Evolutionary conservation across 2,888 invertebrate genomes (phyloP).

Genomic region (Pheosia tremula): DNA sequence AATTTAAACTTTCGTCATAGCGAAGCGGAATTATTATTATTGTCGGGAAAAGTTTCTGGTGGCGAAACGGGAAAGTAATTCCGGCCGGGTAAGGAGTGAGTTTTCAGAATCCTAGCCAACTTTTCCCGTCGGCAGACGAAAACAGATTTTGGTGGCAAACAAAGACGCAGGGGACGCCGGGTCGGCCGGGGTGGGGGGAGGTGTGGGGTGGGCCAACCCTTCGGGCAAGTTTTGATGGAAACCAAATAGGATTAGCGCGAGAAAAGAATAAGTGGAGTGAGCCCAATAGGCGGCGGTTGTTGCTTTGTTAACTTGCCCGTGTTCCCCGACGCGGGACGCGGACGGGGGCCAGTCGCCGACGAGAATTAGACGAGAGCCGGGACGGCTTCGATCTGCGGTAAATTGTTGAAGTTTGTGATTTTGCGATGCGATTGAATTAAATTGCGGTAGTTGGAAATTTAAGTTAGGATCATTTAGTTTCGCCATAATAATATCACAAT

Average conservation of each 20-base stretch:
- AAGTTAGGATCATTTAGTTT: constrained; percentile 8
- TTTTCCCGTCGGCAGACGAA: constrained; percentile 72
- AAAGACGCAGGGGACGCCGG: constrained; percentile 52
- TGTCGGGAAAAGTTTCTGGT: constrained; percentile 69
- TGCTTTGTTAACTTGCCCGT: constrained; percentile 54
- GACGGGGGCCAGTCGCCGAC: constrained; percentile 29
- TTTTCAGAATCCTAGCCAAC: constrained; percentile 70
- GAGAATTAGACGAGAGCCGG: constrained; percentile 34
- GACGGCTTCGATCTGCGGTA: constrained; percentile 44
- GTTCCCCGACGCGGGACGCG: constrained; percentile 28
- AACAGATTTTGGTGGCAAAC: constrained; percentile 80
- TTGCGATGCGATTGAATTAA: constrained; percentile 40
- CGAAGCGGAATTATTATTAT: constrained; percentile 80
- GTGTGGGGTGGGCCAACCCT: constrained; percentile 56
- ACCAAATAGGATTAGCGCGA: constrained; percentile 79
- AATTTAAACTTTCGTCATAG: constrained; percentile 82
- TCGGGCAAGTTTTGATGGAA: constrained; percentile 81
- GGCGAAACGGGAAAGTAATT: constrained; percentile 80
- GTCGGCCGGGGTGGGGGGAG: constrained; percentile 34
- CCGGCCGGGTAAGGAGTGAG: constrained; percentile 53
- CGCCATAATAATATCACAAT: not conserved
- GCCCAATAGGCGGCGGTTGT: constrained; percentile 57
- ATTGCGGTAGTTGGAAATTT: constrained; percentile 10
- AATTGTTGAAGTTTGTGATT: constrained; percentile 52
- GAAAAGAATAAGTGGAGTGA: constrained; percentile 75